Base-by-base conservation (phyloP, 2,888 invertebrate genomes). In the Lasioglossum lativentre region DNA sequence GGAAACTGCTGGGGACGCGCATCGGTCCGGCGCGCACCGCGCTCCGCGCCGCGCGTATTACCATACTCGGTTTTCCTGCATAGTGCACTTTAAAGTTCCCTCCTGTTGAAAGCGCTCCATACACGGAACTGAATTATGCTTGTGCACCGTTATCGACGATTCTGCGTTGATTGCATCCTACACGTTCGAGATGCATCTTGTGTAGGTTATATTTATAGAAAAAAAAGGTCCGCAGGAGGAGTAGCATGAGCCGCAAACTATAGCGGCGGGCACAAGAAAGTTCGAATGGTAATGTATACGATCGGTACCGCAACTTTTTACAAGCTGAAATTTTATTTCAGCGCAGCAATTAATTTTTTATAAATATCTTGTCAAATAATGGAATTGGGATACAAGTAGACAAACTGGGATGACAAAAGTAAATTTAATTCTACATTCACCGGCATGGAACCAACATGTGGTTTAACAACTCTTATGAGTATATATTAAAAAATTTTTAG, bases 121-220 rank as follows among this genome's bases (percentile, higher is more conserved):
- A 77, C 72, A 47, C 30, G 68, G 40, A 73, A 73, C 77, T 45
- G 75, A 75, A 82, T 82, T 45, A 82, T 72, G 27, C 45, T 40
- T 40, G 70, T 23, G 27, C 40, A 23, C 38, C 56, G 73, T 83
- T 83, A 77, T 72, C 73, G 75, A 72, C 42, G 81, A 81, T 76
- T 68, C 52, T 40, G 47, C 77, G 70, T 77, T 19, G 82, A 77
- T 84, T 59, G 74, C 68, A 12, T 27, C 14, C 19, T 23, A 27
- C 70, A 19, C 12, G 82, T 52, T 76, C 38, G 42, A 19, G n/a
- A 45, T 66, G 23, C 63, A 30, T 76, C 16, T 34, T 68, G 66
- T 34, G 10, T 66, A 63, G 63, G 63, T 63, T 56, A 16, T 63
- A 30, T 30, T 30, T 19, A 30, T 27, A 30, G 30, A 30, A 30